Base-by-base conservation (phyloP, 2,888 invertebrate species). In the Neelides folsomi region DNA sequence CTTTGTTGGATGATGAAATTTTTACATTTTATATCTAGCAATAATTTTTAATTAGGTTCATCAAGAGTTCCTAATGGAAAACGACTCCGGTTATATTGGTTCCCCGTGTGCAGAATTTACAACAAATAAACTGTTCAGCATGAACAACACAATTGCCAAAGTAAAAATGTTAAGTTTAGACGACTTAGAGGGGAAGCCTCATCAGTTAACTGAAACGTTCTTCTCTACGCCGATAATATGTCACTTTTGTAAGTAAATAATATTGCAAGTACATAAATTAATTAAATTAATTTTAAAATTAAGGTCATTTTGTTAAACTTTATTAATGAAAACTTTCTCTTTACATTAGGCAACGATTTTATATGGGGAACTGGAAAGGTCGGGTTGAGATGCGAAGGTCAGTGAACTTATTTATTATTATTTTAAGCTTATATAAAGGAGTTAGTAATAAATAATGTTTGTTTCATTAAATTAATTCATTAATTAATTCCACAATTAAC, bases 321-420 rank as follows among this genome's bases (percentile, higher is more conserved):
- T 7, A 27, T 27, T 27, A 27, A 27, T 27, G 3, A 27, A 27
- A 3, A 3, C 3, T 27, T 27, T 7, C 27, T 7, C 27, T 27
- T 5, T 27, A 5, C 27, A 27, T 7, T 64, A 77, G 79, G 79
- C 70, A 73, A 75, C 68, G 79, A 79, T 69, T 79, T 77, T 66
- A 77, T 79, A 61, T 79, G 78, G 78, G 79, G 79, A 47, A 72
- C 73, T 53, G 77, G 77, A 52, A 73, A 71, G 67, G 72, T 76
- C 56, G 79, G 78, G 48, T 71, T 75, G 55, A 73, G 75, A 69
- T 79, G 79, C 68, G 75, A 75, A 73, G 77, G 79, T 79, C 71
- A 73, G 74, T 27, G 27, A 27, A 27, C 27, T 27, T 27, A 27
- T n/a, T n/a, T n/a, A n/a, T n/a, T n/a, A n/a, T n/a, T n/a, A n/a